These are phyloP conservation scores for Chionis minor DNA, from an alignment of 2,113 vertebrate species.

Conservation along the genomic window DNA sequence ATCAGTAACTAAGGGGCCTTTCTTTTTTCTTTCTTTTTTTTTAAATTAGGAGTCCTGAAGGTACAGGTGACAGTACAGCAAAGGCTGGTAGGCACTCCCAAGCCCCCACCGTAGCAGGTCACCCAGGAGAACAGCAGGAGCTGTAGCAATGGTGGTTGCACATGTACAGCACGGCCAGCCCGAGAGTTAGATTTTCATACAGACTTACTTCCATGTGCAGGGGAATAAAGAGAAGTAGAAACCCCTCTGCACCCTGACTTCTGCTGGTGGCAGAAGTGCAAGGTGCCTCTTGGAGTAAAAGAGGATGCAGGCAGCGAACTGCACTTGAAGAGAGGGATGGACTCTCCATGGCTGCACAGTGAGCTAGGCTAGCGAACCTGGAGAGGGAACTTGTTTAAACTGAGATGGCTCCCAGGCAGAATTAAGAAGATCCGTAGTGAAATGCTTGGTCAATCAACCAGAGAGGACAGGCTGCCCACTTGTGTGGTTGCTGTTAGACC, in stretches of 20 bases:
- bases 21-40: not conserved
- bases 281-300: not conserved
- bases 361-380: not conserved
- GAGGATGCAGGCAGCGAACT: not conserved
- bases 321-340: not conserved
- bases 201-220: not conserved
- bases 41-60: not conserved
- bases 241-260: not conserved
- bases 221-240: not conserved
- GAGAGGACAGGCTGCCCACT: not conserved
- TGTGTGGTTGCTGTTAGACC: not conserved
- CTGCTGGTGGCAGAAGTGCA: not conserved
- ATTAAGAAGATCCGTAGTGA: not conserved
- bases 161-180: fast-evolving
- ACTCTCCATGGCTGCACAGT: fast-evolving
- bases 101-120: not conserved
- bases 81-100: not conserved
- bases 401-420: not conserved
- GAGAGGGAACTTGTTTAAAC: not conserved
- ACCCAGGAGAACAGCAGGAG: not conserved
- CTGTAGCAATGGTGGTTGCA: not conserved
- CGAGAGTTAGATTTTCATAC: not conserved
- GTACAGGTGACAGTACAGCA: not conserved
- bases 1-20: not conserved
- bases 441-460: not conserved